Conservation (phyloP, 2,113 vertebrate genomes). For the Percopsis transmontana region DNA sequence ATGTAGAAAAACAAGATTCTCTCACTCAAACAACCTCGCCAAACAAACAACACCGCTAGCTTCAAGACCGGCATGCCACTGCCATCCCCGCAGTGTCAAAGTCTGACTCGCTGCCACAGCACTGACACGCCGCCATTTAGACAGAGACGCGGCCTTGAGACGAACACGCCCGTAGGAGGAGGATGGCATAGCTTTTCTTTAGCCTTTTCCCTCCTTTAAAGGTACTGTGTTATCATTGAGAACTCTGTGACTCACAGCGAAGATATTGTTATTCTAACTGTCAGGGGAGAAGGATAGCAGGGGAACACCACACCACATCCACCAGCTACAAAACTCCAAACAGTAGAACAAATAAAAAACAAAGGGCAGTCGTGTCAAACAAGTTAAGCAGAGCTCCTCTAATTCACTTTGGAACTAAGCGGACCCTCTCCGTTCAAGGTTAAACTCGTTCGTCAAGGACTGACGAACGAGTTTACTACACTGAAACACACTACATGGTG, state of each 20-base stretch:
- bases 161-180: no score
- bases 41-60: slow-evolving; percentile 12
- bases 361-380: neutral
- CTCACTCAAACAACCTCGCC: slow-evolving; percentile 17
- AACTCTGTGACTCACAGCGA: slow-evolving; percentile 10
- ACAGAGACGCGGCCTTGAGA: neutral
- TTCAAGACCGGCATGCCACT: neutral
- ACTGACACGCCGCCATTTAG: neutral
- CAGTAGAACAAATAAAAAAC: slow-evolving; percentile 7
- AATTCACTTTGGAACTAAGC: neutral
- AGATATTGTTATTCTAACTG: slow-evolving; percentile 12
- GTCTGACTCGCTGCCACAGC: neutral
- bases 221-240: neutral
- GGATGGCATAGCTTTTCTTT: neutral
- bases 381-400: neutral
- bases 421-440: neutral
- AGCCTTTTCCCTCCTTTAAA: neutral
- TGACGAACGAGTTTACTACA: neutral
- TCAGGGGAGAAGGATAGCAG: neutral
- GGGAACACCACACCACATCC: neutral
- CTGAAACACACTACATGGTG: neutral
- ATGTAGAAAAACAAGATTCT: slow-evolving; percentile 23
- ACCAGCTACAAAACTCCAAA: neutral
- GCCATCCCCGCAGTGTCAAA: neutral
- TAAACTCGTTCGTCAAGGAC: neutral